Percentiles rank a stretch among this genome's conserved stretches.
Conservation (phyloP, 2,888 invertebrate genomes). For the Digitonthophagus gazella region DNA sequence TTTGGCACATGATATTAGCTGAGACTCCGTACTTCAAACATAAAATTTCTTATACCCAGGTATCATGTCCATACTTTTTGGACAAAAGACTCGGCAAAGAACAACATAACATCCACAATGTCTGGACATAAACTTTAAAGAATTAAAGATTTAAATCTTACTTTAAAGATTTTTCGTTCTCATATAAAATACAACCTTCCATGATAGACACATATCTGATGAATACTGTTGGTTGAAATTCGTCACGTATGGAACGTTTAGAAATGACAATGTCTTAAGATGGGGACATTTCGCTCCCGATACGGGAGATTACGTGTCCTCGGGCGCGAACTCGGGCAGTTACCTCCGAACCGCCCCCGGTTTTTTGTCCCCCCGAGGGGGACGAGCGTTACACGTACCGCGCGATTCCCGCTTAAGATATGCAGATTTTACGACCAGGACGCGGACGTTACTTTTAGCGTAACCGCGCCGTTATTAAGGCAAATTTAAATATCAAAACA, state of each 20-base stretch:
- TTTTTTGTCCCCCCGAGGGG: neutral
- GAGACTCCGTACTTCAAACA: too few species aligned
- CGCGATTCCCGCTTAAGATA: slow-evolving; percentile 11
- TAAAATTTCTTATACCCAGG: too few species aligned
- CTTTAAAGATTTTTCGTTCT: too few species aligned
- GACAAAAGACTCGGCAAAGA: too few species aligned
- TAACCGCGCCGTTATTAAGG: neutral
- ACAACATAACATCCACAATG: too few species aligned
- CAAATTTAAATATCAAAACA: slow-evolving; percentile 14
- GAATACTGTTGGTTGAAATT: too few species aligned
- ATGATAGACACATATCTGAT: too few species aligned
- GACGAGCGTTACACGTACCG: slow-evolving; percentile 3
- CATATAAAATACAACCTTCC: too few species aligned
- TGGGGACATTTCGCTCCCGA: neutral
- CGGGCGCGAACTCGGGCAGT: neutral
- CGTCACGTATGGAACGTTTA: neutral
- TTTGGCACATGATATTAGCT: too few species aligned
- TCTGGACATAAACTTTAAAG: too few species aligned
- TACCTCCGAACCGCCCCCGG: neutral
- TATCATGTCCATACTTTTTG: too few species aligned
- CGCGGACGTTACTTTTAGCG: slow-evolving; percentile 5
- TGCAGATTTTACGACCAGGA: slow-evolving; percentile 5
- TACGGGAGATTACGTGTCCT: neutral
- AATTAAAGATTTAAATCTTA: too few species aligned
- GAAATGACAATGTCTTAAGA: neutral